Base-by-base conservation (phyloP, 2,888 invertebrate species). In the Idaea aversata region DNA sequence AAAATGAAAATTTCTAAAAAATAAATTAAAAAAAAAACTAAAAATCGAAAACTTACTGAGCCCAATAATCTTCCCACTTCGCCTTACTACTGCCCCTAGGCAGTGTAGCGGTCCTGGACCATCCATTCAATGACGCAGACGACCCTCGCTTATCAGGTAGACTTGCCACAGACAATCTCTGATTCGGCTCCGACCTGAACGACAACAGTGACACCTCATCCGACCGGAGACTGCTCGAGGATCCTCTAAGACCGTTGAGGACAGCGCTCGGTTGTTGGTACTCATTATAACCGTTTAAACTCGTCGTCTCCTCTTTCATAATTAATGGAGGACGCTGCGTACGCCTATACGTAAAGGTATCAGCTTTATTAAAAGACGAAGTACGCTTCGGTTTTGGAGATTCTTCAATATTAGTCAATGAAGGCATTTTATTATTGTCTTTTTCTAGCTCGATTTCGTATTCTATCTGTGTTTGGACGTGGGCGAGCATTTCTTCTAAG, bases 31-130 rank as follows among this genome's bases (percentile, higher is more conserved):
- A n/a, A n/a, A n/a, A n/a, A n/a, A n/a, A 67, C 59, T 16, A 34
- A 59, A 15, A 67, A 73, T 7, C 36, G 4, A 47, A 62, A 73
- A 89, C 91, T 90, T 77, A 93, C 93, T 86, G 83, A 1, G 91
- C 84, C 93, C 93, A 93, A 73, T 93, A 93, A 16, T 91, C 91
- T 69, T 93, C 91, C 93, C 93, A 93, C 77, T 88, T 91, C 73
- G 90, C 88, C 73, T 83, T 90, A 0, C 77, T 88, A 0, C 92
- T 90, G 0, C 90, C 92, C 36, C 92, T 77, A 0, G 92, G 92
- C 61, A 93, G 70, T 0, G 93, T 92, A 0, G 92, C 89, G 0
- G 91, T 92, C 72, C 77, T 87, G 4, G 77, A 72, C 65, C 85
- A 84, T 0, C 89, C 90, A 65, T 90, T 91, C 34, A 88, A 67